phyloP scores from a whole-genome alignment of 2,888 invertebrate genomes.

The Abscondita cerata region DNA sequence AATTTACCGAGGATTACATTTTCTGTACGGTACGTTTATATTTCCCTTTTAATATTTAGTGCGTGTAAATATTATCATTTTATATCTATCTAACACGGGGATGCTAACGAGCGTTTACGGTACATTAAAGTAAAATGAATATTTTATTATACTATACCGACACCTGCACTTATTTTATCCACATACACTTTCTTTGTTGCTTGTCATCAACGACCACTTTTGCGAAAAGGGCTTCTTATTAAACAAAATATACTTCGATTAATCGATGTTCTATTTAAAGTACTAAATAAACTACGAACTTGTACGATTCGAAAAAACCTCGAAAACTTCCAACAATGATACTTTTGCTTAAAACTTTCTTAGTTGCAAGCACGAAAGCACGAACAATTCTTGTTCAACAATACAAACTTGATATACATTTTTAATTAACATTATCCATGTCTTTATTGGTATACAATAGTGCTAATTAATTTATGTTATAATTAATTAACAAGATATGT shows the following conservation, averaged over 20 bases:
- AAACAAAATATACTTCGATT: background rate
- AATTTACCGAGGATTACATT: slow-evolving; percentile 43
- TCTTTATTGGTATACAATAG: background rate
- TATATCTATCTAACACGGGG: slow-evolving; percentile 42
- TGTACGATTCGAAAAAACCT: slow-evolving; percentile 13
- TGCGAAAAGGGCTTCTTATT: slow-evolving; percentile 2
- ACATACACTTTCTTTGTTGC: background rate
- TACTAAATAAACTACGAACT: slow-evolving; percentile 17
- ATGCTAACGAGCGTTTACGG: slow-evolving; percentile 39
- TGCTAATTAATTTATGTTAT: no score
- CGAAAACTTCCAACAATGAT: slow-evolving; percentile 3
- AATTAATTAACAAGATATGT: no score
- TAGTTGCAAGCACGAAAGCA: slow-evolving; percentile 15
- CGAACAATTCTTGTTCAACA: slow-evolving; percentile 4
- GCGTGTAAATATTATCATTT: slow-evolving; percentile 47
- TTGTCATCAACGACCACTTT: background rate
- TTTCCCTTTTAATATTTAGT: slow-evolving; percentile 42
- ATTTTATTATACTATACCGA: slow-evolving; percentile 28
- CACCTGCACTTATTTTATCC: slow-evolving; percentile 37
- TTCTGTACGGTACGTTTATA: slow-evolving; percentile 37
- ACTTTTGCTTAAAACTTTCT: slow-evolving; percentile 14
- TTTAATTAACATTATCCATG: background rate
- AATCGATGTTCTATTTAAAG: slow-evolving; percentile 18
- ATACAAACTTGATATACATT: background rate
- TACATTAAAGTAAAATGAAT: slow-evolving; percentile 38